Conservation (phyloP, 2,797 vertebrate species). For the Pogoniulus pusillus region DNA sequence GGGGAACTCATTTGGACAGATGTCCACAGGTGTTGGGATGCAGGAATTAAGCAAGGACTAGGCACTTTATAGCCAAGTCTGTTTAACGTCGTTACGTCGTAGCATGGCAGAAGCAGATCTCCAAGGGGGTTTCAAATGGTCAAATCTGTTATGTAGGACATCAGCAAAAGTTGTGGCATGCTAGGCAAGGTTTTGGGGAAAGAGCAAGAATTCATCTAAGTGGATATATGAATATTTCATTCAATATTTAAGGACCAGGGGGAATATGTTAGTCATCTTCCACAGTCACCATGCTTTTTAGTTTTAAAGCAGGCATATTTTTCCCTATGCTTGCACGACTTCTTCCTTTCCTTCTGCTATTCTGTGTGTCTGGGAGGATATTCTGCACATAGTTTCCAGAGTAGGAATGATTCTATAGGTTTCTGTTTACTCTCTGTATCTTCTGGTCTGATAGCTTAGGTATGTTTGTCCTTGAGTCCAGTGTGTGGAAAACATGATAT, state of each 20-base stretch:
- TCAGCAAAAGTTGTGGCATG: background rate
- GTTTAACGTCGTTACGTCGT: rapidly evolving
- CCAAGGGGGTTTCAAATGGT: background rate
- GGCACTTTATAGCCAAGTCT: background rate
- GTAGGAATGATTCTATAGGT: background rate
- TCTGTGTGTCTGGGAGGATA: background rate
- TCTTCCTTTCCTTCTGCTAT: background rate
- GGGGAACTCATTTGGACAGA: background rate
- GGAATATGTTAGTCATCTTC: background rate
- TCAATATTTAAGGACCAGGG: background rate
- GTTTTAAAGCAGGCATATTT: background rate
- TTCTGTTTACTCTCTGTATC: background rate
- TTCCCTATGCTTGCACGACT: background rate
- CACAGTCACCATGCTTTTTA: background rate
- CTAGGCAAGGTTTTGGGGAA: background rate
- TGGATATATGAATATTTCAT: background rate
- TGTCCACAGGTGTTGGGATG: background rate
- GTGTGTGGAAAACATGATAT: background rate
- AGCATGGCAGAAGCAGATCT: background rate
- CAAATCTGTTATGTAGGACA: background rate
- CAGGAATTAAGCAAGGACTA: background rate
- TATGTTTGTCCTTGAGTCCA: background rate
- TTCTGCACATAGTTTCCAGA: background rate
- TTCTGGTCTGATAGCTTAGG: background rate
- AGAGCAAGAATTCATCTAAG: background rate